Evolutionary conservation across 1,140 invertebrate species (phyloP).

Genomic region (Sarcophaga bullata): DNA sequence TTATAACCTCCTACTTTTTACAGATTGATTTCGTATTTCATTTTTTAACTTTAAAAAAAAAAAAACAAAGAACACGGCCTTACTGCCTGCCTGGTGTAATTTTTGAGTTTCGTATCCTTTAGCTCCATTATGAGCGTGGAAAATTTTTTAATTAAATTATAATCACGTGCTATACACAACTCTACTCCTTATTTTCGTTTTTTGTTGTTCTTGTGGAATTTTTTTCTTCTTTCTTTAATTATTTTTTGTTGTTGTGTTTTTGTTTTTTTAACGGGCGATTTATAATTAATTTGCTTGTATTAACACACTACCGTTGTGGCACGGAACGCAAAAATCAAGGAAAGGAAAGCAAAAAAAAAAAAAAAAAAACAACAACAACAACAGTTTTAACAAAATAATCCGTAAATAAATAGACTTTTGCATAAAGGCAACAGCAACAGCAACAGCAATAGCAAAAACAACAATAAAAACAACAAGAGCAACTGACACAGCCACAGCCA

Average conservation of each 20-base stretch:
- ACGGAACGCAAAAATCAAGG: background rate
- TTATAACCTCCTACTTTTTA: too few species aligned
- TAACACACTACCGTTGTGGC: background rate
- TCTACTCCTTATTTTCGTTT: background rate
- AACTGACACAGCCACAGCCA: too few species aligned
- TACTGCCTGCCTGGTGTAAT: too few species aligned
- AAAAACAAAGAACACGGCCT: too few species aligned
- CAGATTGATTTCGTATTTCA: too few species aligned
- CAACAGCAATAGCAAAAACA: background rate
- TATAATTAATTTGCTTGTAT: slow-evolving; percentile 11
- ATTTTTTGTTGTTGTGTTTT: too few species aligned
- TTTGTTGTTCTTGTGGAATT: background rate
- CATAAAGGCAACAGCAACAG: slow-evolving; percentile 3
- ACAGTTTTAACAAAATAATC: background rate
- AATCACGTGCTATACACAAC: background rate
- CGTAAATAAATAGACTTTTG: slow-evolving; percentile 6
- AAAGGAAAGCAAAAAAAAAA: background rate
- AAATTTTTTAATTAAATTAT: slow-evolving; percentile 1
- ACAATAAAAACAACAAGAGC: too few species aligned
- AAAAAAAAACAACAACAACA: background rate
- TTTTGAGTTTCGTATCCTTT: too few species aligned
- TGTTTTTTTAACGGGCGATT: background rate
- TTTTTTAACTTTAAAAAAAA: too few species aligned
- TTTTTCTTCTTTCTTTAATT: background rate
- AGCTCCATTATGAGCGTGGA: too few species aligned